A percentile compares a stretch with the other conserved stretches of the same genome.
Evolutionary conservation across 2,888 invertebrate species (phyloP).

Genomic region (Idaea dimidiata): DNA sequence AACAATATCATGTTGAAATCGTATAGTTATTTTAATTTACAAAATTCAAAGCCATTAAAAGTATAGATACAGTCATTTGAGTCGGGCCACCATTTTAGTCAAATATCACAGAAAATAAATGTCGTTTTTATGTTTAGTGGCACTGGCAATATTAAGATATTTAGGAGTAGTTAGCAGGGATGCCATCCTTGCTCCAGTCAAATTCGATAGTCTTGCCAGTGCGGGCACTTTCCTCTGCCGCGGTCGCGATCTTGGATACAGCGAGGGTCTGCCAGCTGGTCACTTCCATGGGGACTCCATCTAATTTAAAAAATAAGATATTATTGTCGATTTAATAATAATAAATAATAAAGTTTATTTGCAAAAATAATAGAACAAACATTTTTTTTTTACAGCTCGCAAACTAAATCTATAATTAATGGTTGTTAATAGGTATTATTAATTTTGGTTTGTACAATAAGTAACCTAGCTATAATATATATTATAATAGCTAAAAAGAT

Average conservation of each 20-base stretch:
- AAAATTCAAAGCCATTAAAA: slow-evolving; percentile 38
- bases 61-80: slow-evolving; percentile 50
- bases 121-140: background rate
- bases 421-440: too few relatives aligned
- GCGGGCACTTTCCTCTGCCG: slow-evolving; percentile 79
- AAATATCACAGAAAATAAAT: background rate
- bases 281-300: slow-evolving; percentile 56
- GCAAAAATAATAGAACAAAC: too few relatives aligned
- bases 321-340: too few relatives aligned
- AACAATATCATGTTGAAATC: background rate
- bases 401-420: too few relatives aligned
- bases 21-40: background rate
- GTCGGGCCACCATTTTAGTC: slow-evolving; percentile 59
- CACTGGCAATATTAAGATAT: slow-evolving; percentile 5
- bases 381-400: too few relatives aligned
- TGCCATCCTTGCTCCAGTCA: slow-evolving; percentile 71
- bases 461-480: too few relatives aligned
- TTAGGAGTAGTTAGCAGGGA: slow-evolving; percentile 58
- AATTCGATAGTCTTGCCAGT: slow-evolving; percentile 74
- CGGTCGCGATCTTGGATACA: slow-evolving; percentile 79
- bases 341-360: too few relatives aligned
- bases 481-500: too few relatives aligned
- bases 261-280: slow-evolving; percentile 77
- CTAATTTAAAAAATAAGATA: slow-evolving; percentile 30
- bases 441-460: too few relatives aligned